Percentiles rank a stretch among this genome's conserved stretches.
phyloP scores from a whole-genome alignment of 1,140 invertebrate species.

The Sesamia nonagrioides region DNA sequence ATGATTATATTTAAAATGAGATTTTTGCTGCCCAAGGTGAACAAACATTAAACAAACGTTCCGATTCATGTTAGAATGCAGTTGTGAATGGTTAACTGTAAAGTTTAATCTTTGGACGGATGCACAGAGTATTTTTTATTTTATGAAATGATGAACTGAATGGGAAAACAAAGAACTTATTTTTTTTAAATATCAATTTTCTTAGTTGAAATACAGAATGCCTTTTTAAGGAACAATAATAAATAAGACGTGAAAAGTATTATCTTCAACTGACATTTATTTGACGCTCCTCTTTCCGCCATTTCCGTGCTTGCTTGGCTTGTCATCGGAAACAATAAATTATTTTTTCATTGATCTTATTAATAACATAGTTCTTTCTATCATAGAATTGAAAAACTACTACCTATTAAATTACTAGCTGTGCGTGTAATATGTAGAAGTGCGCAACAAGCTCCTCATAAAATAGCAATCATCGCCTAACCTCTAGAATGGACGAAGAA shows the following conservation, averaged over 20 bases:
- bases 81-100: too few species aligned
- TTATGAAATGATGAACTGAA: too few species aligned
- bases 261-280: slow-evolving; percentile 2
- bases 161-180: too few species aligned
- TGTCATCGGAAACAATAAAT: slow-evolving; percentile 11
- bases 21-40: too few species aligned
- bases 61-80: too few species aligned
- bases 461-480: slow-evolving; percentile 14
- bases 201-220: too few species aligned
- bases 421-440: slow-evolving; percentile 25
- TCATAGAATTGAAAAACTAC: neutral
- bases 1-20: too few species aligned
- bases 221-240: too few species aligned
- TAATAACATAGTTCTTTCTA: neutral
- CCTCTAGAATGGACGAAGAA: slow-evolving; percentile 38
- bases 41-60: too few species aligned
- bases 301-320: slow-evolving; percentile 38
- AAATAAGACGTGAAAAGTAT: neutral
- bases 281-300: slow-evolving; percentile 45
- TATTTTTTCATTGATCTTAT: neutral
- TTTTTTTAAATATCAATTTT: too few species aligned
- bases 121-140: too few species aligned
- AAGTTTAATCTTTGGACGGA: too few species aligned
- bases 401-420: neutral
- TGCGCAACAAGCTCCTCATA: neutral